Percentiles rank a stretch among this genome's conserved stretches.
Conservation (phyloP, 2,797 vertebrate genomes). For the Poecilia picta region DNA sequence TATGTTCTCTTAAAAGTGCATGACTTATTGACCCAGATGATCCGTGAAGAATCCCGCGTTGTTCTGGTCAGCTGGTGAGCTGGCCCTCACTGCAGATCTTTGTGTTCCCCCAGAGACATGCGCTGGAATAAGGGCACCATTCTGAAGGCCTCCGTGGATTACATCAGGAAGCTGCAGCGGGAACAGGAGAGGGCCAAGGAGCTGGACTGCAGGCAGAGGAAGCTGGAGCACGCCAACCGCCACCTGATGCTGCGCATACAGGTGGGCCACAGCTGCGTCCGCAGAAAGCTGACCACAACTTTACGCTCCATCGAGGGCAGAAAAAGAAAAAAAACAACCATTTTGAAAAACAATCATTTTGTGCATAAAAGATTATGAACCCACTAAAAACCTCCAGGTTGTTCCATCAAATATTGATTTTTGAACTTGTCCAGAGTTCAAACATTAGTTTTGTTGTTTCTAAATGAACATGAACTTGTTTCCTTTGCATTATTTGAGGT, state of each 20-base stretch:
- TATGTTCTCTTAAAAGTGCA: slow-evolving; percentile 7
- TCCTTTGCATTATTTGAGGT: too few relatives aligned
- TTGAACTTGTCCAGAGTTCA: too few relatives aligned
- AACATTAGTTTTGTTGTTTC: too few relatives aligned
- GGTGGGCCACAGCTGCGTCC: slow-evolving; percentile 72
- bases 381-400: too few relatives aligned
- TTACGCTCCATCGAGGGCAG: background rate
- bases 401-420: too few relatives aligned
- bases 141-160: slow-evolving; percentile 97
- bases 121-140: slow-evolving; percentile 99
- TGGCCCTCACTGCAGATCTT: slow-evolving; percentile 64
- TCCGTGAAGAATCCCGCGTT: slow-evolving; percentile 33
- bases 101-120: slow-evolving; percentile 89
- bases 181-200: slow-evolving; percentile 96
- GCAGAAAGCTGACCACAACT: background rate
- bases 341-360: background rate
- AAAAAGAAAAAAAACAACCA: background rate
- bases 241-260: slow-evolving; percentile 96
- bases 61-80: slow-evolving; percentile 68
- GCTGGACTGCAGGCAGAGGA: slow-evolving; percentile 94
- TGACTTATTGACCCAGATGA: slow-evolving; percentile 18
- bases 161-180: slow-evolving; percentile 93
- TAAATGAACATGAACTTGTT: too few relatives aligned
- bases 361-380: background rate
- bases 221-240: slow-evolving; percentile 94